Conservation (phyloP, 1,140 invertebrate genomes). For the Philotrypesis tridentata region DNA sequence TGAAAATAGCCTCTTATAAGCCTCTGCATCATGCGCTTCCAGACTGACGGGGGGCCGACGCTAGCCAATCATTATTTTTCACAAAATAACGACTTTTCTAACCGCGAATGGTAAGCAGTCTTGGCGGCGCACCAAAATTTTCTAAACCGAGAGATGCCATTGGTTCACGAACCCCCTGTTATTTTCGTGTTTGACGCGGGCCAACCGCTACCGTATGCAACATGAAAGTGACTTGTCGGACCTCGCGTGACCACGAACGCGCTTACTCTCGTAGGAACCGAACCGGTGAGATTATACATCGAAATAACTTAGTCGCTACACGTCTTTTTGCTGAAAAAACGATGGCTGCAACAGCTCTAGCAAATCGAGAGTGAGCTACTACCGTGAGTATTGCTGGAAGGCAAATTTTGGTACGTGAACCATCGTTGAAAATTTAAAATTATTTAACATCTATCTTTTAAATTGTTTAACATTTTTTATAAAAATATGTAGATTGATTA, state of each 20-base stretch:
- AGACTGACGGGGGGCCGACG: background rate
- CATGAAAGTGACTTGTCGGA: background rate
- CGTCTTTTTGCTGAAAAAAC: too few species aligned
- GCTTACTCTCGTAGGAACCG: background rate
- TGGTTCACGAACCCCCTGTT: slow-evolving; percentile 11
- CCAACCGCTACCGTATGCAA: slow-evolving; percentile 37
- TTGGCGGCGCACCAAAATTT: slow-evolving; percentile 16
- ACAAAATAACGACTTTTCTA: background rate
- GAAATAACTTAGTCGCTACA: too few species aligned
- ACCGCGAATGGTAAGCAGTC: background rate
- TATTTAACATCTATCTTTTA: too few species aligned
- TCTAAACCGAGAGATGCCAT: background rate
- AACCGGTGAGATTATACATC: too few species aligned
- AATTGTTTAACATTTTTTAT: too few species aligned
- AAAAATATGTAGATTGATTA: too few species aligned
- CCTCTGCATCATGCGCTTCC: background rate
- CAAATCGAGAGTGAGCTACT: too few species aligned
- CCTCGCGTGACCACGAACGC: background rate
- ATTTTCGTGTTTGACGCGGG: slow-evolving; percentile 47
- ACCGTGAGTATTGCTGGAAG: too few species aligned
- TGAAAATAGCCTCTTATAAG: background rate
- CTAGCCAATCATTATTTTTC: background rate
- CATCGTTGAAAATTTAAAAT: too few species aligned
- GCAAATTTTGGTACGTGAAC: too few species aligned
- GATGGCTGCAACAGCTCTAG: too few species aligned